Base-by-base conservation (phyloP, 37 sponge, comb jelly and placozoan species). In the Diacarnus erythraeanus region DNA sequence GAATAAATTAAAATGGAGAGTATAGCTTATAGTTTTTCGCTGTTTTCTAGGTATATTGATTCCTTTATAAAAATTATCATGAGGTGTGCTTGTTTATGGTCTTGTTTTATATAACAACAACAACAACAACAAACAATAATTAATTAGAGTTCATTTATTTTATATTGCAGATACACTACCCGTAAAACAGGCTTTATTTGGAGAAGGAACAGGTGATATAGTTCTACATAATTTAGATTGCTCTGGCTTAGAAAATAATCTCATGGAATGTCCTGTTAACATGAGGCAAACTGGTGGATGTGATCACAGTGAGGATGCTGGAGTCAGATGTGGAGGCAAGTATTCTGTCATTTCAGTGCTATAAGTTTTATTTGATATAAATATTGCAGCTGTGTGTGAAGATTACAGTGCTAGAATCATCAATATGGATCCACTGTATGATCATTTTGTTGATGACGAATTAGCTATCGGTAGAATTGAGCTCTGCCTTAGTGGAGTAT, bases 301-400 rank as follows among this genome's bases (percentile, higher is more conserved):
- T 60, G 77, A 59, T 59, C 77, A 76, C 63, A 37, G 40, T 36
- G 77, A 76, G 56, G 77, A 76, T 60, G 77, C 77, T 76, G 77
- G 77, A 60, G 64, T 76, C 18, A 35, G 22, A 60, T 76, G 77
- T 57, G 58, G 58, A 57, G 77, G 77, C 57, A 60, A 31, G 38
- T 10, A 12, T 38, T 56, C 21, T 2, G n/a, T 21, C 3, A 18
- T 42, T 29, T 39, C 42, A 43, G 6, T 40, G 41, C 23, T 39
- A 40, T 8, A 9, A 42, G n/a, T 40, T 40, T 42, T 40, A 38
- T 42, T 71, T 38, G 23, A 22, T 75, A 5, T 77, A 25, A 22
- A 8, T 56, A 2, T 2, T 40, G 15, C 57, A 79, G 79, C 68
- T 51, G 9, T 56, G 42, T 79, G 79, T 47, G 66, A 42, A 36